Base-by-base conservation (phyloP, 2,888 invertebrate species). In the Acrobasis repandana region DNA sequence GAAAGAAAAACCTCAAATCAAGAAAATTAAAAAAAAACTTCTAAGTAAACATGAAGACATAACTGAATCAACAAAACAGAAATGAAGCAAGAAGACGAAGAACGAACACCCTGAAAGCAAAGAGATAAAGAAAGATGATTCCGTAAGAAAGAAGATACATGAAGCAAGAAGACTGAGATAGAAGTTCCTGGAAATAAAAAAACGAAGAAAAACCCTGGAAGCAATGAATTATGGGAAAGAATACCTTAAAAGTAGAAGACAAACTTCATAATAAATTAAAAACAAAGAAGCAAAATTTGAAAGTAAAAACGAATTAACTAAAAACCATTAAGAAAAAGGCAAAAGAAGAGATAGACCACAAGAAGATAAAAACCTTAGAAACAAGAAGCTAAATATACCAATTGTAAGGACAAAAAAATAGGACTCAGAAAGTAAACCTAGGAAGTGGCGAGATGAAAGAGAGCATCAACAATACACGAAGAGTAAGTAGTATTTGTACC, bases 111-210 rank as follows among this genome's bases (percentile, higher is more conserved):
- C 34, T 15, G 20, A 43, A 47, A 57, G 10, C 49, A 15, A 14
- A 16, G 50, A 49, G 65, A 56, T 43, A 61, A 60, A 61, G 62
- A 64, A 60, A 49, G 52, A 64, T 47, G 61, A 62, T 60, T 20
- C 50, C 58, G 36, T 50, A 62, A 56, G 56, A 54, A 63, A 57
- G 60, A 59, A 54, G 61, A 56, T 10, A 34, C 49, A 49, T 2
- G 47, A 57, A 36, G 47, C 54, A 51, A 28, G 28, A 28, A 28
- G 0, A 28, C 6, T 28, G 20, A n/a, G n/a, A n/a, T n/a, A n/a
- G n/a, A n/a, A n/a, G n/a, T n/a, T n/a, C n/a, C n/a, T n/a, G n/a
- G n/a, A n/a, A n/a, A n/a, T 56, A 56, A 36, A 33, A 33, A 6
- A 16, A 47, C 48, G 36, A 51, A 33, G 6, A 58, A 62, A 63